These are phyloP conservation scores for Nylanderia fulva DNA, from an alignment of 1,140 invertebrate species.

Conservation along the genomic window DNA sequence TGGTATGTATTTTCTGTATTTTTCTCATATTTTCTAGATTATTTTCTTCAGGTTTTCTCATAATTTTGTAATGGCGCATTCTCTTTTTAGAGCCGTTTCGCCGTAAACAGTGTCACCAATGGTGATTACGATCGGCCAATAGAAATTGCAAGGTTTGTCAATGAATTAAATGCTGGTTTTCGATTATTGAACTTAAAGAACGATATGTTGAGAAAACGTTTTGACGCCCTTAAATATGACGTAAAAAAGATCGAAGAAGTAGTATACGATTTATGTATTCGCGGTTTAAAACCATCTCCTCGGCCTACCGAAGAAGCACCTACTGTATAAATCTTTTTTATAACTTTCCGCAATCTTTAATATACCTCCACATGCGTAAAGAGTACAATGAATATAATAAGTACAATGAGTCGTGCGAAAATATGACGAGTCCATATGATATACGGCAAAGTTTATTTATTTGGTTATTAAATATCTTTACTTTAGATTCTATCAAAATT, in stretches of 20 bases:
- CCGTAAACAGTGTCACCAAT: slow-evolving; percentile 95
- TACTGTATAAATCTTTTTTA: slow-evolving; percentile 49
- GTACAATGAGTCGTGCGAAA: not conserved
- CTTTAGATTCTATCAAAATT: not conserved
- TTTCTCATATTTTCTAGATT: not conserved
- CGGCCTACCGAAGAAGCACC: slow-evolving; percentile 33
- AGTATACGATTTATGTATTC: slow-evolving; percentile 96
- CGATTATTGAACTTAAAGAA: slow-evolving; percentile 96
- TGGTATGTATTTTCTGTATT: slow-evolving; percentile 87
- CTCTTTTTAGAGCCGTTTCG: slow-evolving; percentile 88
- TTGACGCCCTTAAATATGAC: slow-evolving; percentile 96
- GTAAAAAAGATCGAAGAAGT: slow-evolving; percentile 98
- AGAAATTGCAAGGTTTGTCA: slow-evolving; percentile 94
- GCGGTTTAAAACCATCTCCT: slow-evolving; percentile 89
- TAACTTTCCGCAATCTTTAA: slow-evolving; percentile 30
- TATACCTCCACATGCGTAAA: slow-evolving; percentile 8
- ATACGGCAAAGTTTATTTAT: not conserved
- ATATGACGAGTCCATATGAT: slow-evolving; percentile 15
- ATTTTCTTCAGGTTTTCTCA: no score
- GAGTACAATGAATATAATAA: not conserved
- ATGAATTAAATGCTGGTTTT: slow-evolving; percentile 95
- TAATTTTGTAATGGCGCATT: slow-evolving; percentile 6
- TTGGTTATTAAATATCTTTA: slow-evolving; percentile 20
- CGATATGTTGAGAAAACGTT: slow-evolving; percentile 94
- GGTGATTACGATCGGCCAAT: slow-evolving; percentile 93